These are phyloP conservation scores for Drosophila birchii DNA, from an alignment of 2,888 invertebrate genomes.

Conservation along the genomic window DNA sequence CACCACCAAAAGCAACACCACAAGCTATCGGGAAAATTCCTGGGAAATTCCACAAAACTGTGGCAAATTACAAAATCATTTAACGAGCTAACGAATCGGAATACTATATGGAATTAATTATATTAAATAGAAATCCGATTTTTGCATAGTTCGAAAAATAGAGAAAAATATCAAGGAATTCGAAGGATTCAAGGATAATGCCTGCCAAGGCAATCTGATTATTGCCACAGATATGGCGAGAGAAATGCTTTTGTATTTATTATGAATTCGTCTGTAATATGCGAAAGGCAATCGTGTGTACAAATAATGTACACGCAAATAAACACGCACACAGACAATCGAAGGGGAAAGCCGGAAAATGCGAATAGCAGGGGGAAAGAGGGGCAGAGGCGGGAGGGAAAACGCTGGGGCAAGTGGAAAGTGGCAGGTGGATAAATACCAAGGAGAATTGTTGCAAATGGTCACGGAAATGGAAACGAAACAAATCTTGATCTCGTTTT, in stretches of 20 bases:
- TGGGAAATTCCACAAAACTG: background rate
- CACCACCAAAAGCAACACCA: background rate
- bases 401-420: background rate
- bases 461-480: conserved; percentile 53
- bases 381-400: background rate
- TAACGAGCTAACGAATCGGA: background rate
- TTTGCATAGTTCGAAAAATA: background rate
- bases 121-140: background rate
- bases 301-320: conserved; percentile 54
- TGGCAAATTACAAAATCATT: background rate
- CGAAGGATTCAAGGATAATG: background rate
- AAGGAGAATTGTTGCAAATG: conserved; percentile 39
- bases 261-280: conserved; percentile 53
- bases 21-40: background rate
- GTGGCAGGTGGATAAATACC: conserved; percentile 40
- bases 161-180: background rate
- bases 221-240: conserved; percentile 15
- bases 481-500: conserved; percentile 49
- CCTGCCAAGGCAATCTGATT: conserved; percentile 23
- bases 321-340: conserved; percentile 44
- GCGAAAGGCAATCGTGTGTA: conserved; percentile 56
- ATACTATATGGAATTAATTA: background rate
- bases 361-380: background rate
- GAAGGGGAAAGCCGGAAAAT: background rate
- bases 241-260: conserved; percentile 33